Percentiles rank a stretch among this genome's conserved stretches.
Evolutionary conservation across 2,113 vertebrate genomes (phyloP).

Genomic region (Petrocephalus zakoni): DNA sequence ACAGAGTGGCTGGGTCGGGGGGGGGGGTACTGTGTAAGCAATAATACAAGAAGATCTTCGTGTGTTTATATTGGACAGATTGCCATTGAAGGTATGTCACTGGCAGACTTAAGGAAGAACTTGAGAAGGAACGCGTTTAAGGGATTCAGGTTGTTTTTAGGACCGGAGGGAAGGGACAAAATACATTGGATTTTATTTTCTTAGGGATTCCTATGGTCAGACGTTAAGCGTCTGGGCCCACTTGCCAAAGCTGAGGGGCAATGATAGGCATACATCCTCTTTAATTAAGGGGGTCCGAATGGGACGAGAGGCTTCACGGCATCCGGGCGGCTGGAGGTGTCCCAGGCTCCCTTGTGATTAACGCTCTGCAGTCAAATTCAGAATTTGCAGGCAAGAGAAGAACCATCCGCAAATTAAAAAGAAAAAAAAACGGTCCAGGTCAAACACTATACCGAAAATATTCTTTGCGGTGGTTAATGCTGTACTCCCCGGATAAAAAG

Average conservation of each 20-base stretch:
- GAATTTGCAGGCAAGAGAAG: slow-evolving; percentile 16
- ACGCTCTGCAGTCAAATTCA: slow-evolving; percentile 49
- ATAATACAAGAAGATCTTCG: slow-evolving; percentile 52
- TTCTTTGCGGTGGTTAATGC: slow-evolving; percentile 38
- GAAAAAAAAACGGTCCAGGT: not conserved
- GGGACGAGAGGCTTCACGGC: slow-evolving; percentile 51
- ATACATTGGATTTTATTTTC: slow-evolving; percentile 46
- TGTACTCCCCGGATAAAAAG: not conserved
- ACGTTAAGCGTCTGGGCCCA: slow-evolving; percentile 43
- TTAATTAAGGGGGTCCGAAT: slow-evolving; percentile 59
- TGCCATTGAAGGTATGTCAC: slow-evolving; percentile 54
- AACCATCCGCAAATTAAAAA: slow-evolving; percentile 16
- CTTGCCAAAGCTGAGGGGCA: slow-evolving; percentile 27
- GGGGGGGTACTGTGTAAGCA: slow-evolving; percentile 29
- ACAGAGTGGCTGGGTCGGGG: slow-evolving; percentile 4
- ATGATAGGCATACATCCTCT: slow-evolving; percentile 48
- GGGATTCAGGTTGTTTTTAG: slow-evolving; percentile 46
- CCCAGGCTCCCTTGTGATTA: slow-evolving; percentile 46
- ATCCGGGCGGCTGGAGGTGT: slow-evolving; percentile 37
- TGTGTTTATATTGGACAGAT: slow-evolving; percentile 59
- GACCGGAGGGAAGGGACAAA: slow-evolving; percentile 49
- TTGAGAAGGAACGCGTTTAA: slow-evolving; percentile 44
- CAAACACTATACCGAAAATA: not conserved
- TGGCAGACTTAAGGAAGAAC: slow-evolving; percentile 37
- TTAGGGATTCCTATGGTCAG: slow-evolving; percentile 51